Percentiles rank a stretch among this genome's conserved stretches.
These are phyloP conservation scores for Drosophila mettleri DNA, from an alignment of 2,888 invertebrate species.

Conservation along the genomic window DNA sequence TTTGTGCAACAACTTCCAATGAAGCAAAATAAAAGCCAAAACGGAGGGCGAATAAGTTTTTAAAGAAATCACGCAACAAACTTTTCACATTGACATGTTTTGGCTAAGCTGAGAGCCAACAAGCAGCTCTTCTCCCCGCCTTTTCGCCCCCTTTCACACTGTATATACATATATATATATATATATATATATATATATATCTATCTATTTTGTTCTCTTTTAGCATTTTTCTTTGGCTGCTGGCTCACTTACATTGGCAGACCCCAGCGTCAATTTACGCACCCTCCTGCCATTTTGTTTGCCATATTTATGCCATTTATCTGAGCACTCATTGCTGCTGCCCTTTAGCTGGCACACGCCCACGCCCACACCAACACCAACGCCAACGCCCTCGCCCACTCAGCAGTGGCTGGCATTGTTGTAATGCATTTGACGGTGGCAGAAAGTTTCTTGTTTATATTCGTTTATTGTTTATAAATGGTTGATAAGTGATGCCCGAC, in stretches of 20 bases:
- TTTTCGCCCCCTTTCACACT: background rate
- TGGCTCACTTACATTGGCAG: constrained; percentile 34
- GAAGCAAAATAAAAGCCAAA: constrained; percentile 42
- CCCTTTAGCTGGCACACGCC: background rate
- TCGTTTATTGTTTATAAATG: constrained; percentile 80
- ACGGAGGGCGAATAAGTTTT: constrained; percentile 66
- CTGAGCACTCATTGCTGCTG: constrained; percentile 42
- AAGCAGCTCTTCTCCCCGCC: background rate
- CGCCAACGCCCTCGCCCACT: background rate
- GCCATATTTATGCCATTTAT: constrained; percentile 76
- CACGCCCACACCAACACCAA: background rate
- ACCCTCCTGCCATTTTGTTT: constrained; percentile 70
- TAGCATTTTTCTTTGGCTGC: background rate
- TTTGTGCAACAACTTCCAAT: constrained; percentile 44
- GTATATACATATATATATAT: too few relatives aligned
- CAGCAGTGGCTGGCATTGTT: constrained; percentile 45
- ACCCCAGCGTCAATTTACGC: constrained; percentile 58
- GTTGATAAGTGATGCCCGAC: constrained; percentile 70
- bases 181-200: too few relatives aligned
- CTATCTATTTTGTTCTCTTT: background rate
- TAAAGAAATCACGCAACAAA: constrained; percentile 65
- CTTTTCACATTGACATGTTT: constrained; percentile 78
- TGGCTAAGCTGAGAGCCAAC: constrained; percentile 40
- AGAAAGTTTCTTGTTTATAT: constrained; percentile 79
- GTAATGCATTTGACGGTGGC: constrained; percentile 70